A percentile compares a stretch with the other conserved stretches of the same genome.
These are phyloP conservation scores for Silurus lanzhouensis DNA, from an alignment of 2,797 vertebrate genomes.

Conservation along the genomic window DNA sequence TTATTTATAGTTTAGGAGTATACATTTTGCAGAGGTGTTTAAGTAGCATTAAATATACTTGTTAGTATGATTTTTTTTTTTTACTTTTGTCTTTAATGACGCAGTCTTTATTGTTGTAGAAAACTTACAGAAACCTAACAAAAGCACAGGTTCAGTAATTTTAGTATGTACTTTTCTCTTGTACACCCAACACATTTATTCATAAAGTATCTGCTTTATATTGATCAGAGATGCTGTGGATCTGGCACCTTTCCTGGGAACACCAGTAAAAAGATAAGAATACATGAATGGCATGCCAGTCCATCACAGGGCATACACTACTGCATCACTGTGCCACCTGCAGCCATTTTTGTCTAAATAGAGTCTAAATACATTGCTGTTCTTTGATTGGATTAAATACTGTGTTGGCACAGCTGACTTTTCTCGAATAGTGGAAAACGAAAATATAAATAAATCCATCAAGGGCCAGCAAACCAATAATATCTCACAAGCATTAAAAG, in stretches of 20 bases:
- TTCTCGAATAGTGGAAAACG: too few relatives aligned
- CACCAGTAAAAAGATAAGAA: background rate
- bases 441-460: background rate
- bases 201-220: background rate
- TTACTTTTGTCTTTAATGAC: background rate
- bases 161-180: background rate
- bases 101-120: background rate
- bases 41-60: background rate
- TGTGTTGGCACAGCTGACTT: background rate
- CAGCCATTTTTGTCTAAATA: background rate
- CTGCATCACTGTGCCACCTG: background rate
- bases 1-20: background rate
- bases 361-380: background rate
- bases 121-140: background rate
- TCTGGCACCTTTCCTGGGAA: background rate
- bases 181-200: background rate
- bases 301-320: background rate
- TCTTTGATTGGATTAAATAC: background rate
- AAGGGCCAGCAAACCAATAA: background rate
- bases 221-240: background rate
- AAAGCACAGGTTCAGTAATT: background rate
- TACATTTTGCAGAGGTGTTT: background rate
- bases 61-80: background rate
- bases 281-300: background rate
- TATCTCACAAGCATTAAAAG: background rate